Evolutionary conservation across 2,113 vertebrate species (phyloP).

Genomic region (Tragelaphus imberbis): DNA sequence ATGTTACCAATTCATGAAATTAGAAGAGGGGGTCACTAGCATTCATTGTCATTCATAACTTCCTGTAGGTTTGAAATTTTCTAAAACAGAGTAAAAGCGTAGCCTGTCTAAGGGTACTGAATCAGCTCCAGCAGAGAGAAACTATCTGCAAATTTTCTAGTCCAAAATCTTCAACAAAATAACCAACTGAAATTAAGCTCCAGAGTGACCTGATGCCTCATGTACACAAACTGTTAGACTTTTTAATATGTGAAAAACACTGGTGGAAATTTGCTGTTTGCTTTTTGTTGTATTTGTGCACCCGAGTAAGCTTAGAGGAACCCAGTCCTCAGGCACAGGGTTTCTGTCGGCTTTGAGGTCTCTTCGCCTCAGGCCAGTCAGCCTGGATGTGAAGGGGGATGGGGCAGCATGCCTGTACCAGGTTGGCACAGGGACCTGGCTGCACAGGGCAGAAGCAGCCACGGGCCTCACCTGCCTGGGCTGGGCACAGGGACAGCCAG

Average conservation of each 20-base stretch:
- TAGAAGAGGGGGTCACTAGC: not conserved
- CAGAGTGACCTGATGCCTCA: not conserved
- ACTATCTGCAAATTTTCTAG: not conserved
- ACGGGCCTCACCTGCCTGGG: rapidly evolving
- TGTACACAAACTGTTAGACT: not conserved
- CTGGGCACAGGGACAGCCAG: rapidly evolving
- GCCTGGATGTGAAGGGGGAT: not conserved
- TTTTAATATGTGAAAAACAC: not conserved
- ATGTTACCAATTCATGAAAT: not conserved
- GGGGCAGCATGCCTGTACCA: not conserved
- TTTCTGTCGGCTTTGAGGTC: not conserved
- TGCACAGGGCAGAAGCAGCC: too few relatives aligned
- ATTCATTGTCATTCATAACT: not conserved
- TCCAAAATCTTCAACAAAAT: not conserved
- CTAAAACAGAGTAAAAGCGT: not conserved
- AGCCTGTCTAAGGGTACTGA: not conserved
- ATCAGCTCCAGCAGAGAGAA: not conserved
- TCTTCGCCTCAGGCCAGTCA: not conserved
- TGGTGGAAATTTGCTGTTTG: not conserved
- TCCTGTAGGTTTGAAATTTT: not conserved
- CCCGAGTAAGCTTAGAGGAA: not conserved
- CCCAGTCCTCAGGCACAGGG: not conserved
- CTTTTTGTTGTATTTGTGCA: not conserved
- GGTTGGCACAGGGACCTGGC: not conserved
- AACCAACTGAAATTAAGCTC: not conserved